A percentile compares a stretch with the other conserved stretches of the same genome.
phyloP scores from a whole-genome alignment of 2,113 vertebrate genomes.

The Cephalopterus ornatus region DNA sequence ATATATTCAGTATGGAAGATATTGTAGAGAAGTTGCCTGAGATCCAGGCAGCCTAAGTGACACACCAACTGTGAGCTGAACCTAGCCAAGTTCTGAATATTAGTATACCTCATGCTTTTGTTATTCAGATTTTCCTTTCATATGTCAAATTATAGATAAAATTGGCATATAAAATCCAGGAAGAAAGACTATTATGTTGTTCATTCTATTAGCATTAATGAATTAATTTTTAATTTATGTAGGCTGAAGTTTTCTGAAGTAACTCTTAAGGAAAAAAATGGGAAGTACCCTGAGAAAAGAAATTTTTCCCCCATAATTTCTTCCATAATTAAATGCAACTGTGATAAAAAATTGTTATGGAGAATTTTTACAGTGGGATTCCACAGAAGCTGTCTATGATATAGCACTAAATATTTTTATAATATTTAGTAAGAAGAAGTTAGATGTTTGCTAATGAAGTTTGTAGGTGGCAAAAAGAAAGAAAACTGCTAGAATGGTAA shows the following conservation, averaged over 20 bases:
- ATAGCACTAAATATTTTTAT: background rate
- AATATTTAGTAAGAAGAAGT: background rate
- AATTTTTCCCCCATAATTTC: background rate
- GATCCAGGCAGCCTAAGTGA: background rate
- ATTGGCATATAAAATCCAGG: background rate
- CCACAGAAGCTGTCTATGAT: background rate
- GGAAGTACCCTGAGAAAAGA: background rate
- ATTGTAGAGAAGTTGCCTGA: background rate
- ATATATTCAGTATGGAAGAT: background rate
- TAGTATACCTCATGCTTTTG: background rate
- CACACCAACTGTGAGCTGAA: background rate
- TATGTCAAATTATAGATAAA: background rate
- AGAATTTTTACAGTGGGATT: background rate
- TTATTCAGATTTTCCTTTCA: background rate
- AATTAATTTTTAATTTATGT: background rate
- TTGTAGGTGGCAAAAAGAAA: background rate
- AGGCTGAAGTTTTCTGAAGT: background rate
- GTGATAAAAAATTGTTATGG: background rate
- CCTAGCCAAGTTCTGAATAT: background rate
- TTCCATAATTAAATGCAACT: background rate
- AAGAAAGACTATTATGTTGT: background rate
- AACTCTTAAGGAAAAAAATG: background rate
- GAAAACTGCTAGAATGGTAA: background rate
- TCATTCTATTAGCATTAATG: background rate
- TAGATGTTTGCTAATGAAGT: background rate